A percentile compares a stretch with the other conserved stretches of the same genome.
These are phyloP conservation scores for Drosophila leontia DNA, from an alignment of 1,140 invertebrate species.

Conservation along the genomic window DNA sequence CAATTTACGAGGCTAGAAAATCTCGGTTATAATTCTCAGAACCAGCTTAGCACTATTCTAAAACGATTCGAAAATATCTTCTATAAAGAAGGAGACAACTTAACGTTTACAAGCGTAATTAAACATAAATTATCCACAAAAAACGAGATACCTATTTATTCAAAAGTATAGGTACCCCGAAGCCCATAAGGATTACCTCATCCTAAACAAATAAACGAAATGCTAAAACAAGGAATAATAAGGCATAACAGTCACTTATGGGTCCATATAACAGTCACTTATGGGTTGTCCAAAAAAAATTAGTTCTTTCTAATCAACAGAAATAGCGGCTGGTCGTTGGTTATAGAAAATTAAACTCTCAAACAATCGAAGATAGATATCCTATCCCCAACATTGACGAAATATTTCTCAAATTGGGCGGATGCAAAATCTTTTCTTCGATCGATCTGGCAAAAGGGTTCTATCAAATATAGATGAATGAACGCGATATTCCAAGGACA, in stretches of 20 bases:
- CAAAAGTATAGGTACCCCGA: background rate
- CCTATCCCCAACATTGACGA: background rate
- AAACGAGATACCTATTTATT: background rate
- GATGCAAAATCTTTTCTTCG: background rate
- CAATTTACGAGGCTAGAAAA: background rate
- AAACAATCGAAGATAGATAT: background rate
- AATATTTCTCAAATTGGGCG: background rate
- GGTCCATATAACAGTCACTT: background rate
- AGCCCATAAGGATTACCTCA: background rate
- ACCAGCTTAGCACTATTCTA: background rate
- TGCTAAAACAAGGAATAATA: background rate
- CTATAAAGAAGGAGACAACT: constrained; percentile 1
- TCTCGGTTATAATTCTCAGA: background rate
- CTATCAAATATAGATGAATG: background rate
- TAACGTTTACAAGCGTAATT: constrained; percentile 4
- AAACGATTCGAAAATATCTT: background rate
- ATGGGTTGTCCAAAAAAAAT: background rate
- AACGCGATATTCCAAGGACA: background rate
- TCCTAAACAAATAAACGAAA: background rate
- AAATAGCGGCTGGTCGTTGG: background rate
- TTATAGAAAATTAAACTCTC: background rate
- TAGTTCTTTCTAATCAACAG: background rate
- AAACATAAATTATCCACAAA: background rate
- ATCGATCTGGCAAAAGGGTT: background rate
- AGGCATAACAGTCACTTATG: background rate